Evolutionary conservation across 1,140 invertebrate species (phyloP).

Genomic region (Trichonephila clavipes): DNA sequence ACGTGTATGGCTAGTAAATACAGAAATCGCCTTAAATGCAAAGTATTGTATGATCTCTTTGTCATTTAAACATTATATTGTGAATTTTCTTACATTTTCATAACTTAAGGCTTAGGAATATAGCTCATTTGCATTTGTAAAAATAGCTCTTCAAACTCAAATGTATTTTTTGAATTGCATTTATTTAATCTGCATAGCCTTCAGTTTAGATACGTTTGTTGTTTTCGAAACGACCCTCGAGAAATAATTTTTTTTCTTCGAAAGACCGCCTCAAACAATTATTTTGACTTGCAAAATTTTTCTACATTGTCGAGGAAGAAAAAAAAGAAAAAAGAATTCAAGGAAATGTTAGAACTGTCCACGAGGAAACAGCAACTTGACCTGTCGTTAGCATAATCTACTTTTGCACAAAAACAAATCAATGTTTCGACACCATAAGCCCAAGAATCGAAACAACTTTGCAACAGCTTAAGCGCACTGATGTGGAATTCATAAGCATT

Average conservation of each 20-base stretch:
- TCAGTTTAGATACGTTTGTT: too few relatives aligned
- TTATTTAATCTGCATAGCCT: too few relatives aligned
- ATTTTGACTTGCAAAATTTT: background rate
- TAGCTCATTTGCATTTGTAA: too few relatives aligned
- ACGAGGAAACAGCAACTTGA: background rate
- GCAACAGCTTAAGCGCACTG: background rate
- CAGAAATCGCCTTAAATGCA: too few relatives aligned
- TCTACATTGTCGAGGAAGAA: background rate
- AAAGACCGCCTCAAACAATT: background rate
- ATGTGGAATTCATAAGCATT: background rate
- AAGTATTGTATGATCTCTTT: too few relatives aligned
- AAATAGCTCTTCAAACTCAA: too few relatives aligned
- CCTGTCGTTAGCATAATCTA: background rate
- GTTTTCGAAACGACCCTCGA: background rate
- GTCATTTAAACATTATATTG: too few relatives aligned
- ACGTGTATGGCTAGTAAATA: too few relatives aligned
- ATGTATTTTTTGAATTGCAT: too few relatives aligned
- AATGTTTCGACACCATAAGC: background rate
- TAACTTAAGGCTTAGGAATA: too few relatives aligned
- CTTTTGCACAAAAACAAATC: background rate
- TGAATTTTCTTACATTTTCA: too few relatives aligned
- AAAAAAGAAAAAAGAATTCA: conserved; percentile 1
- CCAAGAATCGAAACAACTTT: background rate
- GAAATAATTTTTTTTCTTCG: background rate
- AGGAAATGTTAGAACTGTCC: background rate